These are phyloP conservation scores for Knipowitschia caucasica DNA, from an alignment of 2,797 vertebrate species.

Conservation along the genomic window DNA sequence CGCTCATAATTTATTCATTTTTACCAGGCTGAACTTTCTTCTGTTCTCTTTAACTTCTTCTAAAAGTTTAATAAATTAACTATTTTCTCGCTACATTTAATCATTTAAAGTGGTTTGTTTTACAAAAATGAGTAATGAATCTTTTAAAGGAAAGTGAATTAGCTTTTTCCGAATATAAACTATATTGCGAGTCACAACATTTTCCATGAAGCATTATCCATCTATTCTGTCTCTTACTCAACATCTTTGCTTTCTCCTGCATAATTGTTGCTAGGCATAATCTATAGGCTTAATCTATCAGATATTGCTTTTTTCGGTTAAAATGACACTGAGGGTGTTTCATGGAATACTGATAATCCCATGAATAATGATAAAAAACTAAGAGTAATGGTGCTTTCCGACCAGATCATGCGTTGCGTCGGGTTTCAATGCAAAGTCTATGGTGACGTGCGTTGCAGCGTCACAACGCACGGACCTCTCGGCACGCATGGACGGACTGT, in stretches of 20 bases:
- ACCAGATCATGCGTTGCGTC: no score
- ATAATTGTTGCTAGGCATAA: not conserved
- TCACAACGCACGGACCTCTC: no score
- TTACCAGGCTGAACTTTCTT: slow-evolving; percentile 17
- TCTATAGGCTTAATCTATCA: slow-evolving; percentile 1
- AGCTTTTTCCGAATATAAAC: not conserved
- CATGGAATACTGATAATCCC: not conserved
- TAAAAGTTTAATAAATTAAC: slow-evolving; percentile 18
- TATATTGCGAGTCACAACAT: no score
- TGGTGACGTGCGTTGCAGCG: no score
- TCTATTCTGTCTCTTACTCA: not conserved
- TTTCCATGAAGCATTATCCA: not conserved
- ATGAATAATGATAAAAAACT: not conserved
- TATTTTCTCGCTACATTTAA: slow-evolving; percentile 2
- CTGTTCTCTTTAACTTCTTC: slow-evolving; percentile 15
- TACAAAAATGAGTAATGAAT: not conserved
- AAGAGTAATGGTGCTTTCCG: no score
- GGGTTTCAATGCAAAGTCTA: no score
- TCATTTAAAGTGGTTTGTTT: not conserved
- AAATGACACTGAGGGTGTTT: not conserved
- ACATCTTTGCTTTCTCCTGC: not conserved
- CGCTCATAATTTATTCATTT: slow-evolving; percentile 45
- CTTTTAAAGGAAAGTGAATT: not conserved
- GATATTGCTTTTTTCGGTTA: not conserved
- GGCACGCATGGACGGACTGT: no score